Evolutionary conservation across 2,113 vertebrate genomes (phyloP).

Genomic region (Donacobius atricapilla): DNA sequence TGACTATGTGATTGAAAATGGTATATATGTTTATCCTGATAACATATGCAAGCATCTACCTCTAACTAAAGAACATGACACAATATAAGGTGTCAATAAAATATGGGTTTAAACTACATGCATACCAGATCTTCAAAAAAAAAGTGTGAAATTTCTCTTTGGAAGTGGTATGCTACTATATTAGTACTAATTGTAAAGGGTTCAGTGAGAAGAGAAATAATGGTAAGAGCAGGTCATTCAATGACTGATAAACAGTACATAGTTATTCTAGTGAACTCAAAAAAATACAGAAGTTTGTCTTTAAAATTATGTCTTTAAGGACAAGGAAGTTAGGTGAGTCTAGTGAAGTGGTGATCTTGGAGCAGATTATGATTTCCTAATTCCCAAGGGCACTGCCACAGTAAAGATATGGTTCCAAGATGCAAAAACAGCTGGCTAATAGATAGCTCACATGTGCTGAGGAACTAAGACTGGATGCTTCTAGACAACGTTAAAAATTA

Average conservation of each 20-base stretch:
- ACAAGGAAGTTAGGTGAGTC: background rate
- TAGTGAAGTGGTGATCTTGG: background rate
- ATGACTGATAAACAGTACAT: background rate
- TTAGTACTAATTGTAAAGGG: background rate
- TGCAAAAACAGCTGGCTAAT: background rate
- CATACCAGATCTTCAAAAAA: background rate
- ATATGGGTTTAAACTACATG: background rate
- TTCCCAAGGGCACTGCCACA: background rate
- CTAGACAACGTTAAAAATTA: background rate
- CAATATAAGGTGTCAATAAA: background rate
- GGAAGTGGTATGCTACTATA: background rate
- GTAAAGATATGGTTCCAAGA: background rate
- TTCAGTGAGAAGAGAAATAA: background rate
- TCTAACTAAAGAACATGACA: background rate
- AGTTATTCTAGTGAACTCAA: background rate
- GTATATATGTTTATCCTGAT: background rate
- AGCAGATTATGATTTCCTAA: background rate
- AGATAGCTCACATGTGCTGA: background rate
- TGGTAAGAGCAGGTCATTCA: background rate
- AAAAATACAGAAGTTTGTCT: background rate
- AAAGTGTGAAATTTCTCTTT: background rate
- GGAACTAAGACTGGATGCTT: background rate
- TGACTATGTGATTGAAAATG: background rate
- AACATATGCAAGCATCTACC: background rate
- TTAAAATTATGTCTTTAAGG: background rate